phyloP scores from a whole-genome alignment of 2,797 vertebrate genomes.

The Syngnathus rostellatus region DNA sequence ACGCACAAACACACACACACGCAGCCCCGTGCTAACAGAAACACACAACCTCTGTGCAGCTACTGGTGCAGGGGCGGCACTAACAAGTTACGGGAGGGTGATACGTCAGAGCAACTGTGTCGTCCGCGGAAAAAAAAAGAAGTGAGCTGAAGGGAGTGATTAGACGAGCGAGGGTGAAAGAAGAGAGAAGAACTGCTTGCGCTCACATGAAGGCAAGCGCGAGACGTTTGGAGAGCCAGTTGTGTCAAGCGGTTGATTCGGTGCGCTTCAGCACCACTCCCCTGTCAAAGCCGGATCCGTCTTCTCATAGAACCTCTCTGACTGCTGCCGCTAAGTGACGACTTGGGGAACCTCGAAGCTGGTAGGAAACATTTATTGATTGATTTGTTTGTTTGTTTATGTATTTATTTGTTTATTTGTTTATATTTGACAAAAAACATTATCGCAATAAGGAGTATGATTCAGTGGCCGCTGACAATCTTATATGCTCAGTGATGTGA shows the following conservation, averaged over 20 bases:
- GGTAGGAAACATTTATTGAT: conserved; percentile 37
- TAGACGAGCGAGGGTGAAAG: conserved; percentile 14
- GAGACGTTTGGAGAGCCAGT: conserved; percentile 43
- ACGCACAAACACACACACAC: neutral
- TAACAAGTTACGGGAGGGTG: conserved; percentile 45
- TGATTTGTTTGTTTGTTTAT: neutral
- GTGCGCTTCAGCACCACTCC: conserved; percentile 45
- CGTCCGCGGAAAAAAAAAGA: conserved; percentile 20
- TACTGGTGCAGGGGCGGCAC: conserved; percentile 40
- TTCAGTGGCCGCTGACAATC: neutral
- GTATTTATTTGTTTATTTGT: neutral
- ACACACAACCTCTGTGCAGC: conserved; percentile 21
- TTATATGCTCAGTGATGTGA: neutral
- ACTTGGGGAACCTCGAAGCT: conserved; percentile 19
- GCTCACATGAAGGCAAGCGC: conserved; percentile 52
- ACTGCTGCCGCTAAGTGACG: conserved; percentile 31
- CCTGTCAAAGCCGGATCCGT: conserved; percentile 57
- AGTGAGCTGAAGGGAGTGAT: conserved; percentile 24
- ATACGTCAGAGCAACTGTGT: conserved; percentile 51
- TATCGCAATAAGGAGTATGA: neutral
- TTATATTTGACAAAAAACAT: neutral
- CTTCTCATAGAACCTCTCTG: conserved; percentile 20
- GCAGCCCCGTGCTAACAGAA: conserved; percentile 14
- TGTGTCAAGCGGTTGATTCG: conserved; percentile 36
- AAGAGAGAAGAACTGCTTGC: conserved; percentile 17